Conservation (phyloP, 2,797 vertebrate species). For the Odontamblyopus lacepedii region DNA sequence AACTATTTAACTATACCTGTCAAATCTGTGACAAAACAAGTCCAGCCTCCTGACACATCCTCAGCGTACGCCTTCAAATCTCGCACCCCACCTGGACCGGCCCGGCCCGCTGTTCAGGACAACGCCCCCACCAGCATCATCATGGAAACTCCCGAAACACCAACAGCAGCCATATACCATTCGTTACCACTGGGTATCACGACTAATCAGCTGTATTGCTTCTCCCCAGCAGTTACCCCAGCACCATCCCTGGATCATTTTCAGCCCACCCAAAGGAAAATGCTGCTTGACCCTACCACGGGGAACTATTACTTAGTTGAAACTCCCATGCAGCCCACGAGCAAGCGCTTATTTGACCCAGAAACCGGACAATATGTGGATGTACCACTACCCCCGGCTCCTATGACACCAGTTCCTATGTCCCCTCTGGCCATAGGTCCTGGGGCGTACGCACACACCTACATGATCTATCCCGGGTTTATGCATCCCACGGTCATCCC, state of each 20-base stretch:
- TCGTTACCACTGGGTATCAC: slow-evolving; percentile 77
- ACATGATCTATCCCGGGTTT: slow-evolving; percentile 92
- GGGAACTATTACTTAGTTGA: slow-evolving; percentile 96
- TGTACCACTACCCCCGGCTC: slow-evolving; percentile 82
- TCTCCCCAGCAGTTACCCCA: slow-evolving; percentile 76
- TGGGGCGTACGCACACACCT: slow-evolving; percentile 84
- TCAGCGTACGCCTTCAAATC: slow-evolving; percentile 44
- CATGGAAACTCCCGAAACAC: slow-evolving; percentile 71
- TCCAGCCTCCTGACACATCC: slow-evolving; percentile 37
- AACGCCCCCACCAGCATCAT: slow-evolving; percentile 46
- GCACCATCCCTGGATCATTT: slow-evolving; percentile 76
- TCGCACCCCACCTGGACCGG: slow-evolving; percentile 34
- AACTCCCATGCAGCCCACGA: slow-evolving; percentile 84
- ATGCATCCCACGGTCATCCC: slow-evolving; percentile 79
- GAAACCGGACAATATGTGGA: slow-evolving; percentile 96
- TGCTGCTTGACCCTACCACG: slow-evolving; percentile 93
- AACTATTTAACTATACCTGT: slow-evolving; percentile 88
- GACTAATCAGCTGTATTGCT: slow-evolving; percentile 78
- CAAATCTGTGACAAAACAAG: slow-evolving; percentile 63
- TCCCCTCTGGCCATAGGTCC: slow-evolving; percentile 85
- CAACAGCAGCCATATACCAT: slow-evolving; percentile 82
- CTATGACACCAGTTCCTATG: slow-evolving; percentile 72
- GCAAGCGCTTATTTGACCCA: slow-evolving; percentile 90
- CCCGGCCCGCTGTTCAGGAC: slow-evolving; percentile 45
- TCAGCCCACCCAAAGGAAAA: slow-evolving; percentile 88